A percentile compares a stretch with the other conserved stretches of the same genome.
These are phyloP conservation scores for Acanthornis magna DNA, from an alignment of 2,797 vertebrate genomes.

Conservation along the genomic window DNA sequence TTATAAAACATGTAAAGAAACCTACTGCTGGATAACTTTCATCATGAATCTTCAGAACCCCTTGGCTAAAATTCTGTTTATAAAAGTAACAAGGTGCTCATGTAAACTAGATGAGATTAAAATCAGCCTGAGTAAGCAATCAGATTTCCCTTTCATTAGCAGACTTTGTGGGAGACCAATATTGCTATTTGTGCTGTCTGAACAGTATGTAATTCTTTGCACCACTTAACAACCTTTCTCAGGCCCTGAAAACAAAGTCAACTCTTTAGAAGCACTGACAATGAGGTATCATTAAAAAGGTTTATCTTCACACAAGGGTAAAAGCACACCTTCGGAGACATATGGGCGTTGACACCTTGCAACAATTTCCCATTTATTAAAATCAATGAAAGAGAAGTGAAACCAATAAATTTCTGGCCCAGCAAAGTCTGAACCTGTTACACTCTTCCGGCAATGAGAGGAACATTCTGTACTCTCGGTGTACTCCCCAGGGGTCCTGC, in stretches of 20 bases:
- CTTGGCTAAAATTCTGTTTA: neutral
- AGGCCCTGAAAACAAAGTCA: neutral
- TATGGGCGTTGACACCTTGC: neutral
- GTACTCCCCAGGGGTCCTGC: neutral
- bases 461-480: no score
- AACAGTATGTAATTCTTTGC: neutral
- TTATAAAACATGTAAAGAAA: neutral
- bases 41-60: neutral
- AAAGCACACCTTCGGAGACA: neutral
- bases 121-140: neutral
- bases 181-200: neutral
- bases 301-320: neutral
- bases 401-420: neutral
- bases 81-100: neutral
- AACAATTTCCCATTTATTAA: neutral
- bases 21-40: neutral
- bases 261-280: neutral
- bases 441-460: neutral
- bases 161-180: neutral
- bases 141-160: neutral
- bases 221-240: neutral
- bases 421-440: neutral
- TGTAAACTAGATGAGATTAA: neutral
- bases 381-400: neutral
- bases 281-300: neutral